Conservation (phyloP, 2,113 vertebrate species). For the Suricata suricatta region DNA sequence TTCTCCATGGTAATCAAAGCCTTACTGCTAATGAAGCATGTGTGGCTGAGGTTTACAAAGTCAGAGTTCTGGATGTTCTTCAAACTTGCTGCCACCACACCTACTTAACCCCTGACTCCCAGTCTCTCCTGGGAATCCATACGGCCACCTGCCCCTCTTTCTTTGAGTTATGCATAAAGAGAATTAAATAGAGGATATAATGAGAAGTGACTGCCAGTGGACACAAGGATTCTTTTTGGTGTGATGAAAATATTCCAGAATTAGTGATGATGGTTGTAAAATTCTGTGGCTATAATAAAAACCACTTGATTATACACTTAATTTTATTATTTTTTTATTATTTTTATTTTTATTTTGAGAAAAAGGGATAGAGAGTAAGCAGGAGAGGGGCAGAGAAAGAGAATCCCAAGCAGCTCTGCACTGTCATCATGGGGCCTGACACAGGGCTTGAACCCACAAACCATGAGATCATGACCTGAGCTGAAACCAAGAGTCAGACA, state of each 20-base stretch:
- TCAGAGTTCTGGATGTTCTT: neutral
- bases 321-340: no score
- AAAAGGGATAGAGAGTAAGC: no score
- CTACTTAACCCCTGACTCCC: neutral
- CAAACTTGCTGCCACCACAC: neutral
- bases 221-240: neutral
- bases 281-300: neutral
- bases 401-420: no score
- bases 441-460: no score
- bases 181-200: neutral
- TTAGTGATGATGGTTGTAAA: neutral
- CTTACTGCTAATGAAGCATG: neutral
- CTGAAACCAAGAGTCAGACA: no score
- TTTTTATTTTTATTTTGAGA: no score
- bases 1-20: neutral
- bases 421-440: no score
- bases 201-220: neutral
- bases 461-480: no score
- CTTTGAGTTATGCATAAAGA: neutral
- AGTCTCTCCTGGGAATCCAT: neutral
- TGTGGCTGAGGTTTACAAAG: neutral
- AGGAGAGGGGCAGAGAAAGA: no score
- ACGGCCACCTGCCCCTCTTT: neutral
- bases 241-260: constrained; percentile 12
- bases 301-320: neutral